Conservation (phyloP, 2,888 invertebrate genomes). For the Tachina grossa region DNA sequence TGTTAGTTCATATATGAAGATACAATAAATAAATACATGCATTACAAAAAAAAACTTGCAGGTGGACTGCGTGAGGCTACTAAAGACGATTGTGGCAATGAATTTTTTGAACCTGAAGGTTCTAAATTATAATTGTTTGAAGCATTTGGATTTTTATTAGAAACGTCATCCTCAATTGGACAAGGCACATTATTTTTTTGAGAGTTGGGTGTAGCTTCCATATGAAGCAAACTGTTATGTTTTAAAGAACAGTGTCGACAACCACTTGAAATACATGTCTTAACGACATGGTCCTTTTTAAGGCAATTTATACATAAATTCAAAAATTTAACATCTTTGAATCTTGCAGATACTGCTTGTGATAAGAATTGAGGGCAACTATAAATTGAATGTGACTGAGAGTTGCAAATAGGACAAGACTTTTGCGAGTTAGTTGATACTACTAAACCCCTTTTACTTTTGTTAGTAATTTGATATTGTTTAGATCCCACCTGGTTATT, state of each 20-base stretch:
- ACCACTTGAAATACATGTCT: constrained; percentile 15
- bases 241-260: constrained; percentile 35
- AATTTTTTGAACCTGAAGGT: neutral
- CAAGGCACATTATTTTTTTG: neutral
- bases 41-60: neutral
- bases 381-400: constrained; percentile 25
- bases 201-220: constrained; percentile 5
- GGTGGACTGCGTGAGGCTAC: neutral
- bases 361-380: constrained; percentile 38
- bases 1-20: too few relatives aligned
- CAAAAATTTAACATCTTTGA: constrained; percentile 56
- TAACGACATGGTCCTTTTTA: constrained; percentile 18
- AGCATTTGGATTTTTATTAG: constrained; percentile 7
- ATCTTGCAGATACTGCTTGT: constrained; percentile 15
- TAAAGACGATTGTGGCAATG: neutral
- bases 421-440: constrained; percentile 38
- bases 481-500: constrained; percentile 60
- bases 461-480: constrained; percentile 3
- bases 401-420: constrained; percentile 47
- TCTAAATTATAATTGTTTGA: neutral
- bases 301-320: constrained; percentile 39
- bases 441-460: constrained; percentile 27
- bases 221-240: constrained; percentile 32
- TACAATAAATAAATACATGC: too few relatives aligned
- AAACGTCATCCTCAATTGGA: neutral